phyloP scores from a whole-genome alignment of 2,797 vertebrate species.

The Sternotherus odoratus region DNA sequence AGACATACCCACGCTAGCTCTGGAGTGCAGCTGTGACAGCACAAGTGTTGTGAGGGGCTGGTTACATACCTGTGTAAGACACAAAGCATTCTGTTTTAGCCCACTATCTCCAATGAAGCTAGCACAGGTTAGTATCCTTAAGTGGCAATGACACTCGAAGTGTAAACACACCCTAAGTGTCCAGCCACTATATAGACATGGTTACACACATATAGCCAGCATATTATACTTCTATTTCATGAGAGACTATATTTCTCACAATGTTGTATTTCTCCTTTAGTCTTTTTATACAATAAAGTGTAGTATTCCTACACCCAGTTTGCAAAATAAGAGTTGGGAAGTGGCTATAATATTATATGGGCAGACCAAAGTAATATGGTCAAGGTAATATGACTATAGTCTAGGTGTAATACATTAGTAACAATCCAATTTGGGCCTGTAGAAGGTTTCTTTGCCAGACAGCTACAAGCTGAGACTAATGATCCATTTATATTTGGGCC shows the following conservation, averaged over 20 bases:
- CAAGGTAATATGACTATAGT: rapidly evolving
- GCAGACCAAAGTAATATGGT: not conserved
- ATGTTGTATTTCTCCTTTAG: not conserved
- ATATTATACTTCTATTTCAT: not conserved
- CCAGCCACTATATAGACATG: not conserved
- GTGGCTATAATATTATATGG: not conserved
- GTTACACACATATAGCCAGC: not conserved
- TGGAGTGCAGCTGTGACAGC: not conserved
- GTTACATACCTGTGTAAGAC: not conserved
- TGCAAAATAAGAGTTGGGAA: not conserved
- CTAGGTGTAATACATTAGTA: not conserved
- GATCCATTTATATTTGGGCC: not conserved
- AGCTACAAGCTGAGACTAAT: not conserved
- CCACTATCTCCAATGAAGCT: not conserved
- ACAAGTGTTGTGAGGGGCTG: not conserved
- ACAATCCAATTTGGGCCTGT: not conserved
- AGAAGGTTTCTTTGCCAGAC: not conserved
- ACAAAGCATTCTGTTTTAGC: not conserved
- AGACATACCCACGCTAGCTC: not conserved
- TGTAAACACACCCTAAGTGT: not conserved
- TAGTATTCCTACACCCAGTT: not conserved
- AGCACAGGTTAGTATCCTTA: not conserved
- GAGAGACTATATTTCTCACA: rapidly evolving
- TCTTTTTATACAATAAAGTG: not conserved
- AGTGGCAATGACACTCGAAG: not conserved